Base-by-base conservation (phyloP, 2,113 vertebrate genomes). In the Pomatostomus ruficeps region DNA sequence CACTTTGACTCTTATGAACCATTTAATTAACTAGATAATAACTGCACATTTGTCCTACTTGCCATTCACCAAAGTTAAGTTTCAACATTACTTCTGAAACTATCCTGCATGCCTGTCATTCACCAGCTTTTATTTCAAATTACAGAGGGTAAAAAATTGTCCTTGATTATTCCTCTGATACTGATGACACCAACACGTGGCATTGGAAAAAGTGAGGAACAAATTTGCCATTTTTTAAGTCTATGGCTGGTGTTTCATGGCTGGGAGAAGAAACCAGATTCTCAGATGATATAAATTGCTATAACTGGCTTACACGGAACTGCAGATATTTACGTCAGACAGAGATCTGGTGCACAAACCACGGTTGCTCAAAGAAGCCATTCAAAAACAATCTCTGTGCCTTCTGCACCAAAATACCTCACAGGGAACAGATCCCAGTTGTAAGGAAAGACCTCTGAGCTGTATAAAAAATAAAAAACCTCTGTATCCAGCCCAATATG, bases 1-100 rank as follows among this genome's bases (percentile, higher is more conserved):
- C 80, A 87, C 87, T 91, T 48, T 82, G 62, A 82, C 58, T 92
- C 81, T 66, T 52, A 38, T 14, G 87, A 91, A 73, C 81, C 49
- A 65, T 85, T 95, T 89, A 78, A 96, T 95, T 87, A 95, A 86
- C 73, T 16, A 94, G 79, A 70, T 77, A 94, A 89, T 85, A 91
- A 94, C 65, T 51, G 54, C 63, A 72, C 89, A 89, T 88, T 95
- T 88, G 67, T 95, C 78, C 89, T 88, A 76, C 38, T 83, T 89
- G 94, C 67, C 67, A 88, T 88, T 89, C 81, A 65, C 62, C 35
- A 43, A 78, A 96, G 80, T 77, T 66, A 83, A 80, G 42, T 82
- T 95, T 52, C 42, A 75, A 18, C 31, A 28, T 14, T 72, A 72
- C 49, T 85, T 95, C 84, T 87, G 45, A 67, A 85, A 87, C 58